phyloP scores from a whole-genome alignment of 2,888 invertebrate species.

The Oasisia sp. region DNA sequence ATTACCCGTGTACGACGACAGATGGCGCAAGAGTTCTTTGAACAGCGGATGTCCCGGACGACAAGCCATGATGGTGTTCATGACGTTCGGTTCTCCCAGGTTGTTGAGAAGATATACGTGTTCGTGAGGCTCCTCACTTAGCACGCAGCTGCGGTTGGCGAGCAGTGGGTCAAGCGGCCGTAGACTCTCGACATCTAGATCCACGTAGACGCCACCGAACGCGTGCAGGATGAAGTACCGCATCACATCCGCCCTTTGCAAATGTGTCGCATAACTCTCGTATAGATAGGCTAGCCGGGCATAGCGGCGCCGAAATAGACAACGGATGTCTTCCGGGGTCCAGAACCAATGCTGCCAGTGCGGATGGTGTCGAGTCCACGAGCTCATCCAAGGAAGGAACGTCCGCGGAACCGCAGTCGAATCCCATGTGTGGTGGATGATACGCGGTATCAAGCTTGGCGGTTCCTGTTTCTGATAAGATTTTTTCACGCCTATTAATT shows the following conservation, averaged over 20 bases:
- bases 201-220: constrained; percentile 44
- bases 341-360: constrained; percentile 63
- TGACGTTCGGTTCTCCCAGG: constrained; percentile 26
- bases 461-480: too few relatives aligned
- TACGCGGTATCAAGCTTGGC: constrained; percentile 31
- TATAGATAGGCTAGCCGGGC: constrained; percentile 33
- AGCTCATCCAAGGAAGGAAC: constrained; percentile 42
- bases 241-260: constrained; percentile 42
- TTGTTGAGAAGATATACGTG: constrained; percentile 39
- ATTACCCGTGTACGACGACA: constrained; percentile 27
- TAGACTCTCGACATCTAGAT: constrained; percentile 41
- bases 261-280: constrained; percentile 34
- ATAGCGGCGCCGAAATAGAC: constrained; percentile 53
- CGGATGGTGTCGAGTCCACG: constrained; percentile 57
- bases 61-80: constrained; percentile 42
- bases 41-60: constrained; percentile 39
- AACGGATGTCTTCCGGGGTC: constrained; percentile 58
- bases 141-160: constrained; percentile 35
- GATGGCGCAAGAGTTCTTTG: constrained; percentile 32
- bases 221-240: constrained; percentile 42
- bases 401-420: constrained; percentile 33
- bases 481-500: too few relatives aligned
- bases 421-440: constrained; percentile 45
- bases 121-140: constrained; percentile 41
- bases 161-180: constrained; percentile 40